phyloP scores from a whole-genome alignment of 2,888 invertebrate genomes.

The Eristalinus sepulchralis region DNA sequence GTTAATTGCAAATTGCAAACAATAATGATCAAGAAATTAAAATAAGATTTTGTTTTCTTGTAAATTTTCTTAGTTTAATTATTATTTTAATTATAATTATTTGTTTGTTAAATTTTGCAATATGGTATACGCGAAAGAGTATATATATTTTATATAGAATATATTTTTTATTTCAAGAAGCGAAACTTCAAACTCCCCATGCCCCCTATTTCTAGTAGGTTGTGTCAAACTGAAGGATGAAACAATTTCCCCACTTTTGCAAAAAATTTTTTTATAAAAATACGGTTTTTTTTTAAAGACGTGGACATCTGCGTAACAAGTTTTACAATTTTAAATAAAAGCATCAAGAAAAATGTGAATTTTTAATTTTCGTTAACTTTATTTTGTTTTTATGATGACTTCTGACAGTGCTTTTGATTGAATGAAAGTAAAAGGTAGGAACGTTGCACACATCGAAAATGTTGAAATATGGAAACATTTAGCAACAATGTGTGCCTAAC shows the following conservation, averaged over 20 bases:
- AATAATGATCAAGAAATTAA: constrained; percentile 66
- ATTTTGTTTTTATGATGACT: neutral
- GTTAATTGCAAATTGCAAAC: constrained; percentile 25
- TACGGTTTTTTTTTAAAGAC: neutral
- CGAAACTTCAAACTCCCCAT: constrained; percentile 8
- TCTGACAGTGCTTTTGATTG: neutral
- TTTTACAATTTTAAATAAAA: constrained; percentile 56
- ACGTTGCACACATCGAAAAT: no score
- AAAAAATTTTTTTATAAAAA: constrained; percentile 38
- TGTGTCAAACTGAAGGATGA: constrained; percentile 41
- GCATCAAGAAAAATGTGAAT: constrained; percentile 25
- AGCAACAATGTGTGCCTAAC: no score
- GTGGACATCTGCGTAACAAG: neutral
- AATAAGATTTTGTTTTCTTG: constrained; percentile 69
- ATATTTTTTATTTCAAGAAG: constrained; percentile 20
- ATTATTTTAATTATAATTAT: neutral
- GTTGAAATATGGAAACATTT: no score
- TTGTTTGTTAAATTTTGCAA: constrained; percentile 6
- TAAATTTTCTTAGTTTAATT: constrained; percentile 42
- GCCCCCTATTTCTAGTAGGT: constrained; percentile 41
- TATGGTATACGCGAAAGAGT: constrained; percentile 5
- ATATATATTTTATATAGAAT: constrained; percentile 40
- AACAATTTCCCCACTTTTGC: constrained; percentile 28
- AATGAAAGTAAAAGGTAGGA: no score
- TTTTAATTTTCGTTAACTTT: constrained; percentile 10